Evolutionary conservation across 2,797 vertebrate genomes (phyloP).

Genomic region (Poecilia velifera): DNA sequence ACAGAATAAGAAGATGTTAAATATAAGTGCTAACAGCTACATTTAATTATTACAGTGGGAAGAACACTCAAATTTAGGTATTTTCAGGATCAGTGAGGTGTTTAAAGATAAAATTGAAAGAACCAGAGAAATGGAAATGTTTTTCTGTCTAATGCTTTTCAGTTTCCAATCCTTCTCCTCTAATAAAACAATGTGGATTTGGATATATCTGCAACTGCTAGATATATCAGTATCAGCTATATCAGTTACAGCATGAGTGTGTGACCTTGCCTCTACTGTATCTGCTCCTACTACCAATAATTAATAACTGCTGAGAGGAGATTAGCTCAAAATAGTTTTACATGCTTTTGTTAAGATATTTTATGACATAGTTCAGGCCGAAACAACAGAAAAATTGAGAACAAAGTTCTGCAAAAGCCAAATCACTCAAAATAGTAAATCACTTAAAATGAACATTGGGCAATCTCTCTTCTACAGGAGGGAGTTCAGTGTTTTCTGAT

Average conservation of each 20-base stretch:
- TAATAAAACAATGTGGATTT: no score
- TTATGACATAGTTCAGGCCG: background rate
- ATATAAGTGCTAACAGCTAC: background rate
- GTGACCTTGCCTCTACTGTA: background rate
- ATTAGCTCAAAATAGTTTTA: background rate
- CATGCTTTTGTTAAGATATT: background rate
- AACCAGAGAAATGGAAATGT: background rate
- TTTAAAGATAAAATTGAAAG: background rate
- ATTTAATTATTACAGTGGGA: background rate
- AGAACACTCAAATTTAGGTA: background rate
- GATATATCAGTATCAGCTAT: background rate
- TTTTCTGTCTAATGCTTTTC: background rate
- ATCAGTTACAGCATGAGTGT: background rate
- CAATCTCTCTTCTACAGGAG: conserved; percentile 84
- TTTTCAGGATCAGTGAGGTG: background rate
- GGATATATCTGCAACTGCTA: no score
- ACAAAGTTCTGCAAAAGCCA: no score
- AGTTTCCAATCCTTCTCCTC: no score
- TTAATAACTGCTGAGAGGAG: background rate
- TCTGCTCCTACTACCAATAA: background rate
- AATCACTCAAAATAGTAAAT: no score
- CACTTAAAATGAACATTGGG: no score
- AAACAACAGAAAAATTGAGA: no score
- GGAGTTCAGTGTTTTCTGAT: conserved; percentile 63
- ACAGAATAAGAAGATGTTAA: background rate